These are phyloP conservation scores for Sebastes schlegelii DNA, from an alignment of 2,113 vertebrate species.

Conservation along the genomic window DNA sequence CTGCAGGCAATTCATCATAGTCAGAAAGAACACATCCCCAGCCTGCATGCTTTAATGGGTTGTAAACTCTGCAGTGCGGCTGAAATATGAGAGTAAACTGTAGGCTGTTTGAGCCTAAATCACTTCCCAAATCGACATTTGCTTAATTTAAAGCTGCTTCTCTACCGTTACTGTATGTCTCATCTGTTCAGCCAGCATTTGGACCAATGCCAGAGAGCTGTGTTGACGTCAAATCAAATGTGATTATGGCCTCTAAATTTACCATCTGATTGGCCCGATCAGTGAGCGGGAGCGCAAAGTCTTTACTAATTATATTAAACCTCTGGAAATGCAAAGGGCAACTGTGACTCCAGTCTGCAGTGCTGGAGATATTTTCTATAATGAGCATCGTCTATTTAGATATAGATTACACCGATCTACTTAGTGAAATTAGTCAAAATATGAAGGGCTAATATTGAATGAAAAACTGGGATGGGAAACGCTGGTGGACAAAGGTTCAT, in stretches of 20 bases:
- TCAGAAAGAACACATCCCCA: constrained; percentile 61
- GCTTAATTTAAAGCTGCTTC: constrained; percentile 26
- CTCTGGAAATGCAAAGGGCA: constrained; percentile 58
- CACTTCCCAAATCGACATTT: constrained; percentile 11
- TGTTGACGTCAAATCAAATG: constrained; percentile 73
- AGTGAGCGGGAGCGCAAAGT: constrained; percentile 48
- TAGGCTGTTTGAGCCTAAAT: neutral
- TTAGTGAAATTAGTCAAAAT: constrained; percentile 28
- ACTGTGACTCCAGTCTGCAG: constrained; percentile 38
- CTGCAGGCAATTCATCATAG: constrained; percentile 81
- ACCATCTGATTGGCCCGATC: constrained; percentile 67
- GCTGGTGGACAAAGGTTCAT: neutral
- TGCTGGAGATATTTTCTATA: constrained; percentile 1
- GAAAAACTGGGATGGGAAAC: neutral
- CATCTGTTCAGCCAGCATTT: constrained; percentile 22
- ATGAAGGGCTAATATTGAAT: neutral
- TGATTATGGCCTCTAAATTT: constrained; percentile 62
- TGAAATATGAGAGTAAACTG: constrained; percentile 39
- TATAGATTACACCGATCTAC: constrained; percentile 33
- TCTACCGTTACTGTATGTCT: constrained; percentile 5
- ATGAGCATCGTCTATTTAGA: constrained; percentile 15
- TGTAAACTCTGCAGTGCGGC: constrained; percentile 54
- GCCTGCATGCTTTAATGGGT: constrained; percentile 50
- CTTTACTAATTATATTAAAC: constrained; percentile 65
- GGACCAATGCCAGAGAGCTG: constrained; percentile 44